A percentile compares a stretch with the other conserved stretches of the same genome.
Conservation (phyloP, 1,140 invertebrate genomes). For the Oreohelix idahoensis region DNA sequence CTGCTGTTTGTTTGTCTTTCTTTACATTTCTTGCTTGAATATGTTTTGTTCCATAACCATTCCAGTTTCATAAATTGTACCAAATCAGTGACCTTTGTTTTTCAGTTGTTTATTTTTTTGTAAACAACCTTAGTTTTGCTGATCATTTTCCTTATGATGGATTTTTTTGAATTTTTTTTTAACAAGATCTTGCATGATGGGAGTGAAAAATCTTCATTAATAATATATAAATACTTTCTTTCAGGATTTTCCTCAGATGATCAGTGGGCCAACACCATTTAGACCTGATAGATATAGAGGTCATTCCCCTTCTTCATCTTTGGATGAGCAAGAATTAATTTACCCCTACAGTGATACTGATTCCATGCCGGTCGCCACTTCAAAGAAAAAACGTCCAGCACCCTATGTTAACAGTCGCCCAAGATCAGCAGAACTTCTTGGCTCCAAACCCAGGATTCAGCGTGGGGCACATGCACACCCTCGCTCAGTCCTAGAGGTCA, state of each 20-base stretch:
- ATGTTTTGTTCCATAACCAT: too few species aligned
- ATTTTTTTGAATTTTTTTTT: too few species aligned
- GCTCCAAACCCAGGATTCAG: not conserved
- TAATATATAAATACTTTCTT: not conserved
- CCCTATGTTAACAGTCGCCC: conserved; percentile 33
- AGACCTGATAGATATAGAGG: not conserved
- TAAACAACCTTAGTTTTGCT: not conserved
- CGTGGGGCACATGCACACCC: conserved; percentile 18
- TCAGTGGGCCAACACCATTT: not conserved
- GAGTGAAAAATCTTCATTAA: too few species aligned
- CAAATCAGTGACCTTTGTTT: too few species aligned
- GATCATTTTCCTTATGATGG: too few species aligned
- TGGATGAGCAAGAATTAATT: conserved; percentile 14
- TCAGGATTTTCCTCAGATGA: not conserved
- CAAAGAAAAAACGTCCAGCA: not conserved
- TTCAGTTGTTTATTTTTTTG: not conserved
- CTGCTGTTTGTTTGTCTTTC: too few species aligned
- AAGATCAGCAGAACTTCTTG: conserved; percentile 24
- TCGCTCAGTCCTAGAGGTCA: not conserved
- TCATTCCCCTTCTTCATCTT: not conserved
- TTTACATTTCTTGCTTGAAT: too few species aligned
- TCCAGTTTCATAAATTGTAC: too few species aligned
- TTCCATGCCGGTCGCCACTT: not conserved
- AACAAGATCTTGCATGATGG: too few species aligned
- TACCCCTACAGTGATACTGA: conserved; percentile 33